Evolutionary conservation across 2,888 invertebrate genomes (phyloP), one percentile per base, ranked within the genome.

Genomic region (Hoplodrina blanda): DNA sequence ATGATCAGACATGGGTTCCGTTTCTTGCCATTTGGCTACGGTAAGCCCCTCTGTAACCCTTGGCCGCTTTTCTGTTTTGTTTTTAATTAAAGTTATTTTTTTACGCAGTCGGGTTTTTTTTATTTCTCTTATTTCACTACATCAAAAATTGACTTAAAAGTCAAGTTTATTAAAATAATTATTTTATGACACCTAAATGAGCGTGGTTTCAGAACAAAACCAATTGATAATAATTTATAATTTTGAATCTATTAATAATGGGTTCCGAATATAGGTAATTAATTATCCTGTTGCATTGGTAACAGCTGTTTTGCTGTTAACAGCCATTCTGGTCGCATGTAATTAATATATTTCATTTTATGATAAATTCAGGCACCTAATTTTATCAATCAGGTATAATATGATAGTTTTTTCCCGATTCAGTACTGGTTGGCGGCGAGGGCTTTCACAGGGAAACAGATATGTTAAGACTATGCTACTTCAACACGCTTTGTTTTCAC

Each of bases 151-250:
- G 15, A 55, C 11, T 11, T 25, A 25, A 7, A 1, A 15, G 3
- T 54, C 2, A 41, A 41, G 41, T 41, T 13, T 37, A 37, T 37
- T 41, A 41, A 54, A 59, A 44, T n/a, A n/a, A n/a, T 17, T 50
- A 66, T 15, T 49, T 50, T 4, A 67, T 52, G 41, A 41, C 41
- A 19, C 50, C 25, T 53, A 33, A 57, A 62, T 41, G 37, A 50
- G 2, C 41, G 64, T 25, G 69, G 76, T 75, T 64, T 52, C 50
- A 44, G 15, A 41, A 46, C 33, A 53, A 50, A 46, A 41, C 54
- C 62, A 60, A 66, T 61, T 76, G 50, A 67, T 71, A 76, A 71
- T 44, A 56, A 80, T 76, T 76, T 64, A 72, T 57, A 76, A 72
- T 72, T 62, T 62, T 59, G 49, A 64, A 74, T 57, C 62, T 68